These are phyloP conservation scores for Synodontis membranacea DNA, from an alignment of 2,113 vertebrate species.

Conservation along the genomic window DNA sequence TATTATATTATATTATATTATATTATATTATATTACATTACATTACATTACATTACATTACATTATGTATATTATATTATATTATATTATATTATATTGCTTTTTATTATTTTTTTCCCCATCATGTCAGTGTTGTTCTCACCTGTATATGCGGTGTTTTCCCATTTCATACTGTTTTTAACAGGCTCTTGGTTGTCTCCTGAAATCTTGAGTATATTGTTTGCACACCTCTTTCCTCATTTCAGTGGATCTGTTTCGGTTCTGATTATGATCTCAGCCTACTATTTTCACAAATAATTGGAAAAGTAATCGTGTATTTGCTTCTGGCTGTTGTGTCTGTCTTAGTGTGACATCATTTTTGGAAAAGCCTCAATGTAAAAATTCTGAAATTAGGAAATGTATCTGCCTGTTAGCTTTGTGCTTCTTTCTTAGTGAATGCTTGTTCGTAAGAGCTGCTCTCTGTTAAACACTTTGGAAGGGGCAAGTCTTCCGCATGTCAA, in stretches of 20 bases:
- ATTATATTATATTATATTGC: no score
- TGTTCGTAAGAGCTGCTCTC: background rate
- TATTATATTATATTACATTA: no score
- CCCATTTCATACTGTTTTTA: background rate
- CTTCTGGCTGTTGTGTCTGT: background rate
- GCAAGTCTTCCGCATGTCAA: background rate
- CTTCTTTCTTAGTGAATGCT: background rate
- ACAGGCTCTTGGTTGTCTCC: background rate
- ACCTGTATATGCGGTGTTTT: background rate
- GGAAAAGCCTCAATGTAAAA: background rate
- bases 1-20: no score
- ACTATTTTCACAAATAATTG: background rate
- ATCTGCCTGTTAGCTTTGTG: background rate
- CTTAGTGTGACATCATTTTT: background rate
- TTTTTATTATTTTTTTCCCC: no score
- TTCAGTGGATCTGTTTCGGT: background rate
- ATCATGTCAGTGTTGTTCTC: background rate
- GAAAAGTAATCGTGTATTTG: background rate
- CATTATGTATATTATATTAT: no score
- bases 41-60: no score
- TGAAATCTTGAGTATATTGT: background rate
- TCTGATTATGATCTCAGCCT: background rate
- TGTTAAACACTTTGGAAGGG: background rate
- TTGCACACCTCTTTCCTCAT: background rate
- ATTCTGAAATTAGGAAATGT: background rate